These are phyloP conservation scores for Lepas anatifera DNA, from an alignment of 2,888 invertebrate genomes.

Conservation along the genomic window DNA sequence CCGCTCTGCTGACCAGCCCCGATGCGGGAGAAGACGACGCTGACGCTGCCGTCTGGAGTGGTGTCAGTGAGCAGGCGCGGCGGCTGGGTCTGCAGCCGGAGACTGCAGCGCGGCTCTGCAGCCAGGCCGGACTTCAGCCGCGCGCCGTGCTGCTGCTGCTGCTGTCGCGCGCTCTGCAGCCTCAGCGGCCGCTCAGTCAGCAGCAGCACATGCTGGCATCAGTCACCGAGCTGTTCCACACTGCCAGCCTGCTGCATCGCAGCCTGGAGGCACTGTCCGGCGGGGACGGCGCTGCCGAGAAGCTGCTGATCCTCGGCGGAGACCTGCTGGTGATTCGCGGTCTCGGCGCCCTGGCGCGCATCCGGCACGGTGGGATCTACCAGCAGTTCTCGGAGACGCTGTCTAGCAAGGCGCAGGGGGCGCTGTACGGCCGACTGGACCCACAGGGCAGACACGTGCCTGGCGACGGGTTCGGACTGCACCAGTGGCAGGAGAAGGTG, in stretches of 20 bases:
- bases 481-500: background rate
- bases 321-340: constrained; percentile 1
- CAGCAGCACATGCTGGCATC: background rate
- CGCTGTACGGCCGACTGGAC: background rate
- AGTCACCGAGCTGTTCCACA: background rate
- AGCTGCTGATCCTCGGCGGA: background rate
- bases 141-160: background rate
- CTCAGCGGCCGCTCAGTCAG: background rate
- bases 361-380: background rate
- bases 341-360: background rate
- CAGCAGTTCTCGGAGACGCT: background rate
- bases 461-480: background rate
- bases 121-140: background rate
- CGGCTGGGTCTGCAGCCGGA: background rate
- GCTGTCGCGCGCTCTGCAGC: background rate
- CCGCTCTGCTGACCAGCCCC: background rate
- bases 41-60: too few species aligned
- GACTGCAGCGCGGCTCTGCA: background rate
- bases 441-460: background rate
- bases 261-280: background rate
- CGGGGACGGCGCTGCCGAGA: background rate
- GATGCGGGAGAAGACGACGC: background rate
- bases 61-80: background rate
- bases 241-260: constrained; percentile 1
- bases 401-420: background rate